Evolutionary conservation across 2,113 vertebrate species (phyloP).

Genomic region (Marmota monax): DNA sequence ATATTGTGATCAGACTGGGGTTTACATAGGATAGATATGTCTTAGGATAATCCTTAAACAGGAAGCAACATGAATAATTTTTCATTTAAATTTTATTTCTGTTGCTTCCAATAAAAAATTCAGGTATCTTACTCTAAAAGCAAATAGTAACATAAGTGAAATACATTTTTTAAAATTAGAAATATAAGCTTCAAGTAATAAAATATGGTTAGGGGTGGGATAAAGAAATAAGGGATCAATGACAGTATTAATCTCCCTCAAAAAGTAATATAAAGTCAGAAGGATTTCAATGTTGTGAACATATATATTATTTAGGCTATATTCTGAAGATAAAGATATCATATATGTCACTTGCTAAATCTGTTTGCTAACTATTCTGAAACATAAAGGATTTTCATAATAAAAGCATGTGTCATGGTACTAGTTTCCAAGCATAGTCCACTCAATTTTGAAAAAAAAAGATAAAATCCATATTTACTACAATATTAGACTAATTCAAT

Average conservation of each 20-base stretch:
- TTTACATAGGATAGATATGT: neutral
- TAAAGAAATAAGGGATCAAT: neutral
- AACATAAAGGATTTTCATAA: neutral
- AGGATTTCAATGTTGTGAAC: neutral
- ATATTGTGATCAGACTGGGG: neutral
- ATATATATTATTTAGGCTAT: neutral
- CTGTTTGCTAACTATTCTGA: neutral
- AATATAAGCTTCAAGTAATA: neutral
- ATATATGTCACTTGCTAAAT: neutral
- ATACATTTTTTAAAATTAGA: neutral
- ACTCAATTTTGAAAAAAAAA: neutral
- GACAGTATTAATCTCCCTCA: neutral
- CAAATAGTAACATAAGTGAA: neutral
- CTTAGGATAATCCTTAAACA: neutral
- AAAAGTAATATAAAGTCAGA: neutral
- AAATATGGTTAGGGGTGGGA: neutral
- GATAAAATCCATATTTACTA: neutral
- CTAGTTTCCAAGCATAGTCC: neutral
- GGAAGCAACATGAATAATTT: neutral
- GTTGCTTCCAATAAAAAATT: neutral
- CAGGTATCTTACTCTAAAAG: neutral
- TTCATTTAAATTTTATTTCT: neutral
- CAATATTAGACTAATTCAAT: neutral
- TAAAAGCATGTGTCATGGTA: neutral
- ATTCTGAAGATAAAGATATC: neutral